Evolutionary conservation across 2,888 invertebrate species (phyloP), one percentile per base, ranked within the genome.

Genomic region (Parnassius glacialis): DNA sequence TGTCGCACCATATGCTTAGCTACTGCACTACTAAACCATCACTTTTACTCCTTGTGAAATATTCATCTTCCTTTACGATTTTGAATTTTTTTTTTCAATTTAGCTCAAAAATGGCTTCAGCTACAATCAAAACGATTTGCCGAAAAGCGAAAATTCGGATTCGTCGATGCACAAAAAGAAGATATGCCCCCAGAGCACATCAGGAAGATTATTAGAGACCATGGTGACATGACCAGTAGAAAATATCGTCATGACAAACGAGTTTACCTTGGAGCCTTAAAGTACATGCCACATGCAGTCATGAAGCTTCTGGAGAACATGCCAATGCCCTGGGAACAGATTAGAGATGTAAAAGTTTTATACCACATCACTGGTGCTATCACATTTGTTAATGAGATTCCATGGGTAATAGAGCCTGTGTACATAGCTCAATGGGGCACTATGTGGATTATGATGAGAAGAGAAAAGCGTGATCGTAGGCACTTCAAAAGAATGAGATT

Each of bases 321-420:
- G 99, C 99, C 99, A 0, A 99, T 99, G 99, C 99, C 99, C 0
- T 99, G 99, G 99, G 99, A 99, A 85, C 99, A 99, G 90, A 99
- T 99, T 67, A 93, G 99, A 66, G 99, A 99, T 85, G 98, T 99
- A 0, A 97, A 97, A 89, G 98, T 98, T 9, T 91, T 99, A 41
- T 99, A 99, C 83, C 99, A 99, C 79, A 99, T 99, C 66, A 99
- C 99, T 10, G 99, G 99, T 55, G 99, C 99, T 12, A 99, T 99
- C 66, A 99, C 99, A 9, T 99, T 99, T 89, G 99, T 99, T 3
- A 99, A 99, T 91, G 99, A 99, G 92, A 99, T 99, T 75, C 99
- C 99, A 2, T 99, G 99, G 98, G 98, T 99, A 3, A 97, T 99
- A 73, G 99, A 99, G 80, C 99, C 99, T 0, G 96, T 99, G 7